These are phyloP conservation scores for Malacoraja senta DNA, from an alignment of 2,797 vertebrate genomes.

Conservation along the genomic window DNA sequence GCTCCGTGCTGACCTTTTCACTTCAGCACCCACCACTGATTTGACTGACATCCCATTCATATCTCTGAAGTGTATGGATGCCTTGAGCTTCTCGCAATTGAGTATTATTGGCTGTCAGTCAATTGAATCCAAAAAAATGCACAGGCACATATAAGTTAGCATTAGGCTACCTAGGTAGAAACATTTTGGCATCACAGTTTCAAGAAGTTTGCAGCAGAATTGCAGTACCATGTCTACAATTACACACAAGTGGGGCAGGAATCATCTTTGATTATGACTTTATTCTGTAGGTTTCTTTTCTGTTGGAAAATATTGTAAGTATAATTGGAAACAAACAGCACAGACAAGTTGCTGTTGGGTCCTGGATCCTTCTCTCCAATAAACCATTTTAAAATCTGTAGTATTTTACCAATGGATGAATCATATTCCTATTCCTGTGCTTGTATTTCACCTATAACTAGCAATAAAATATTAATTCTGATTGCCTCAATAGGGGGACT, in stretches of 20 bases:
- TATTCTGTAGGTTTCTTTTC: not conserved
- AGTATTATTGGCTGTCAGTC: conserved; percentile 13
- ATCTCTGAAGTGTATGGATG: not conserved
- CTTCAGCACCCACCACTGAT: not conserved
- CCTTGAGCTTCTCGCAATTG: not conserved
- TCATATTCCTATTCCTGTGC: not conserved
- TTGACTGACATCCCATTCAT: conserved; percentile 32
- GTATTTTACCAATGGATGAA: not conserved
- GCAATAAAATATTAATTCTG: not conserved
- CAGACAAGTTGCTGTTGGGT: not conserved
- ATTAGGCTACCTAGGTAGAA: not conserved
- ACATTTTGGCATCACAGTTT: not conserved
- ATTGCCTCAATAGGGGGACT: not conserved
- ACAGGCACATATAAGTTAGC: not conserved
- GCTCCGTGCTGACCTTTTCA: conserved; percentile 27
- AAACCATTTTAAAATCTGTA: not conserved
- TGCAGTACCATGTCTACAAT: not conserved
- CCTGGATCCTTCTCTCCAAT: not conserved
- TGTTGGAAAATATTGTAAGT: not conserved
- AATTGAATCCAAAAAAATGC: conserved; percentile 13
- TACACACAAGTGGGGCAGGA: not conserved
- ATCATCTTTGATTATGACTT: not conserved
- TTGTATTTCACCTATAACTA: not conserved
- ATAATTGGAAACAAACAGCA: not conserved
- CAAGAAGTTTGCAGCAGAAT: not conserved